Conservation (phyloP, 1,140 invertebrate species). For the Scaptomyza graminum region DNA sequence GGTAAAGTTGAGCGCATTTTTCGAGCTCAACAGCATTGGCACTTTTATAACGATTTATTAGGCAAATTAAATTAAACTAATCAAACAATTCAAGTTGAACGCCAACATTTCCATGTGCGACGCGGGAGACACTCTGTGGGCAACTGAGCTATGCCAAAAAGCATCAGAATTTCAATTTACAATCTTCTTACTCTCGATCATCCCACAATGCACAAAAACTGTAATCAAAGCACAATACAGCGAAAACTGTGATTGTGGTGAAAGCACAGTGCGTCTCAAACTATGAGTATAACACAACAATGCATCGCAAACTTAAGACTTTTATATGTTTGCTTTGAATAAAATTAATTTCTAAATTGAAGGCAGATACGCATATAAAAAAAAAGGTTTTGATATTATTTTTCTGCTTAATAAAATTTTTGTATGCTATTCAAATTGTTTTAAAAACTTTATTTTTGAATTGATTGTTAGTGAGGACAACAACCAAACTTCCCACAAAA, state of each 20-base stretch:
- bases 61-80: conserved; percentile 33
- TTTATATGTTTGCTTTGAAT: too few species aligned
- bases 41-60: conserved; percentile 31
- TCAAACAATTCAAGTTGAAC: conserved; percentile 7
- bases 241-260: conserved; percentile 3
- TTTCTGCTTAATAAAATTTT: neutral
- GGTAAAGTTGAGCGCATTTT: conserved; percentile 25
- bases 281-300: conserved; percentile 4
- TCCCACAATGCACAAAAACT: neutral
- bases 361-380: too few species aligned
- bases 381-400: too few species aligned
- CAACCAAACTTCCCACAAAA: conserved; percentile 13
- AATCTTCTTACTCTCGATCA: conserved; percentile 3
- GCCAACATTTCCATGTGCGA: conserved; percentile 22
- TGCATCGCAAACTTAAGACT: neutral
- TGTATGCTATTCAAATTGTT: neutral
- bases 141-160: conserved; percentile 25
- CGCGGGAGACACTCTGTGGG: conserved; percentile 18
- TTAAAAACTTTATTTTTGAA: neutral
- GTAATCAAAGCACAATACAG: conserved; percentile 1
- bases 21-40: conserved; percentile 27
- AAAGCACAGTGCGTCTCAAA: neutral
- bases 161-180: conserved; percentile 18
- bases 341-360: too few species aligned
- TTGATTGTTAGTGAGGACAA: conserved; percentile 9